These are phyloP conservation scores for Diabrotica balteata DNA, from an alignment of 2,888 invertebrate genomes.

Conservation along the genomic window DNA sequence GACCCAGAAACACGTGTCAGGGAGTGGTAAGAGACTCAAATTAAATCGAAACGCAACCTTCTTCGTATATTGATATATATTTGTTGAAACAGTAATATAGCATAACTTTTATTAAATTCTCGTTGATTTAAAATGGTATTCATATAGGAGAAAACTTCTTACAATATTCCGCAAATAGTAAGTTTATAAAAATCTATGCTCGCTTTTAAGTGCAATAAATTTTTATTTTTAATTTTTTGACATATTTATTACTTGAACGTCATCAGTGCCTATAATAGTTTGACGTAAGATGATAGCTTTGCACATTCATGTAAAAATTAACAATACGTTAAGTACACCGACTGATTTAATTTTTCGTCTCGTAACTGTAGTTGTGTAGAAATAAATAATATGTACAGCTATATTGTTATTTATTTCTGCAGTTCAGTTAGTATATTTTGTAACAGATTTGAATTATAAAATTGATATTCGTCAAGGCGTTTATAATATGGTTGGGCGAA, in stretches of 20 bases:
- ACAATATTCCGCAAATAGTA: constrained; percentile 6
- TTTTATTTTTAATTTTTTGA: constrained; percentile 6
- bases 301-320: constrained; percentile 25
- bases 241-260: constrained; percentile 10
- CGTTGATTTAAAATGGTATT: constrained; percentile 2
- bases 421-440: neutral
- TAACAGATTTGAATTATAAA: too few species aligned
- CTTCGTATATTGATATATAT: too few species aligned
- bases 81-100: neutral
- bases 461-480: too few species aligned
- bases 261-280: constrained; percentile 53
- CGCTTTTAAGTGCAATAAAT: constrained; percentile 38
- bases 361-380: neutral
- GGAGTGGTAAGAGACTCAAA: too few species aligned
- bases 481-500: too few species aligned
- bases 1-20: too few species aligned
- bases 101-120: neutral
- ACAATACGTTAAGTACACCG: constrained; percentile 8
- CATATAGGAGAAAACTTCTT: neutral
- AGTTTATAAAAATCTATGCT: constrained; percentile 35
- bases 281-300: constrained; percentile 32
- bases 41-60: too few species aligned
- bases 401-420: constrained; percentile 1
- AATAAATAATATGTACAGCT: neutral
- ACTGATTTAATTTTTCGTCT: constrained; percentile 10